Evolutionary conservation across 2,888 invertebrate genomes (phyloP).

Genomic region (Plagiodera versicolora): DNA sequence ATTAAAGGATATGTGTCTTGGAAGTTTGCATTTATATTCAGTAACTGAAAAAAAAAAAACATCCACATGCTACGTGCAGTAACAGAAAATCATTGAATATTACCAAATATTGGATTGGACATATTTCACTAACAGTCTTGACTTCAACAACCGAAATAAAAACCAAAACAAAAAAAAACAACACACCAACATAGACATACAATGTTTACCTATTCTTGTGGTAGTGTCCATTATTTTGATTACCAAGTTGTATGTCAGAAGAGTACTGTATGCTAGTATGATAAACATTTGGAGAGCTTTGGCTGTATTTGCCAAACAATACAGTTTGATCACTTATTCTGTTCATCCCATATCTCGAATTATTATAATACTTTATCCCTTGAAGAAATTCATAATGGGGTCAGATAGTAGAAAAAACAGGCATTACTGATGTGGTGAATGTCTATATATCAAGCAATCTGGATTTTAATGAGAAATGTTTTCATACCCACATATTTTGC

Average conservation of each 20-base stretch:
- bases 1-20: background rate
- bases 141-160: background rate
- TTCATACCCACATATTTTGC: no score
- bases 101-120: background rate
- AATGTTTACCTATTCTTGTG: slow-evolving; percentile 31
- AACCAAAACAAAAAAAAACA: slow-evolving; percentile 2
- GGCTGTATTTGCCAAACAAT: slow-evolving; percentile 38
- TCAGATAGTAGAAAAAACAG: no score
- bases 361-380: slow-evolving; percentile 31
- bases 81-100: background rate
- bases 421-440: no score
- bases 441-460: no score
- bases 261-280: slow-evolving; percentile 28
- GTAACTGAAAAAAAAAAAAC: no score
- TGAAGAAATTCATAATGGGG: slow-evolving; percentile 23
- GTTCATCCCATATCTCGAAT: slow-evolving; percentile 29
- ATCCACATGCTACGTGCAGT: background rate
- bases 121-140: background rate
- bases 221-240: slow-evolving; percentile 32
- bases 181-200: slow-evolving; percentile 13
- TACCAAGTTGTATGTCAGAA: slow-evolving; percentile 26
- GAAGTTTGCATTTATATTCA: no score
- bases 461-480: no score
- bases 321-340: slow-evolving; percentile 34
- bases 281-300: slow-evolving; percentile 37